Conservation (phyloP, 2,113 vertebrate species). For the Sapajus apella region DNA sequence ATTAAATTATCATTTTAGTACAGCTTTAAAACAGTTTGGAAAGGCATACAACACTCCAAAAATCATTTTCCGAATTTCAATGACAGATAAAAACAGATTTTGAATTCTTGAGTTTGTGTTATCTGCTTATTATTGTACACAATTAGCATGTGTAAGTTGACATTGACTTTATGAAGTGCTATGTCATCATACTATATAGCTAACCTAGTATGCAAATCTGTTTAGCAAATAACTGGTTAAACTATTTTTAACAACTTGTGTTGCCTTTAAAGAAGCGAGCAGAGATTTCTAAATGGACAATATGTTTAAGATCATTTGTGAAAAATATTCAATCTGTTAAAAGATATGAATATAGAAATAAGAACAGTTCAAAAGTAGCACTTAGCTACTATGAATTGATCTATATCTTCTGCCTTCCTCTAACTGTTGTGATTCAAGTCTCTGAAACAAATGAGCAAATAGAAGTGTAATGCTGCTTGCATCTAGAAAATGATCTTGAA, state of each 20-base stretch:
- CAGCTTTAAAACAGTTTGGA: background rate
- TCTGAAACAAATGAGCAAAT: constrained; percentile 9
- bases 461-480: background rate
- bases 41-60: background rate
- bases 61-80: background rate
- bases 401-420: background rate
- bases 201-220: background rate
- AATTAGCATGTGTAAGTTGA: background rate
- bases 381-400: background rate
- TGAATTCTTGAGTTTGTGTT: background rate
- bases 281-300: background rate
- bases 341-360: background rate
- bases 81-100: background rate
- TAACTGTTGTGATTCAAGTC: background rate
- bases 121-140: background rate
- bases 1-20: background rate
- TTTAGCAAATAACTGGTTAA: background rate
- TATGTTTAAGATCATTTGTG: background rate
- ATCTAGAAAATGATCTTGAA: background rate
- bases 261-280: background rate
- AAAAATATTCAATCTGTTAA: background rate
- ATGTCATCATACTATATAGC: background rate
- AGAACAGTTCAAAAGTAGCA: background rate
- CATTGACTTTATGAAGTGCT: background rate
- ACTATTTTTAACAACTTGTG: background rate